Percentiles rank a stretch among this genome's conserved stretches.
phyloP scores from a whole-genome alignment of 2,797 vertebrate genomes.

The Protosalanx chinensis region DNA sequence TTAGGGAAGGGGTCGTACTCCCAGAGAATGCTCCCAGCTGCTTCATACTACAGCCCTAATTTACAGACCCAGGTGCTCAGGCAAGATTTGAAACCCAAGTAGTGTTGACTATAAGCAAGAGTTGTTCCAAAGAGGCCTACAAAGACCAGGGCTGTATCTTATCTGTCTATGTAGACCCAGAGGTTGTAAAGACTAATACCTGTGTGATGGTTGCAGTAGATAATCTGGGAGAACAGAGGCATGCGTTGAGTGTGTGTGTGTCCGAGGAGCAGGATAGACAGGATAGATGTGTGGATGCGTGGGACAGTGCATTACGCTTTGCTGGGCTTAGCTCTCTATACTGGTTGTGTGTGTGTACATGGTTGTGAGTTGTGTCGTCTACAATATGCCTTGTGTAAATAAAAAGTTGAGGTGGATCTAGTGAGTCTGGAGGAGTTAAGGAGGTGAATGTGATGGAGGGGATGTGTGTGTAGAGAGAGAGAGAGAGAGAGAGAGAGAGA shows the following conservation, averaged over 20 bases:
- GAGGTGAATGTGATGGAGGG: too few species aligned
- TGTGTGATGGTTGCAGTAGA: slow-evolving; percentile 16
- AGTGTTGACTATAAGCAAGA: slow-evolving; percentile 47
- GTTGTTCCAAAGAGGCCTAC: slow-evolving; percentile 41
- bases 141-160: slow-evolving; percentile 43
- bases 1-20: slow-evolving; percentile 44
- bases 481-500: too few species aligned
- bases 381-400: too few species aligned
- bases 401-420: too few species aligned
- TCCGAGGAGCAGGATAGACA: slow-evolving; percentile 8
- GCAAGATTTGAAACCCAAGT: slow-evolving; percentile 62
- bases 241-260: not conserved
- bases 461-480: too few species aligned
- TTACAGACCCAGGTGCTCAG: slow-evolving; percentile 67
- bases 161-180: slow-evolving; percentile 32
- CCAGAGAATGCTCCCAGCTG: slow-evolving; percentile 60
- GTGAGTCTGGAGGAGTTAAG: too few species aligned
- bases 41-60: slow-evolving; percentile 51
- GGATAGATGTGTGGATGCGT: too few species aligned
- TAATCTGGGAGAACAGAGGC: slow-evolving; percentile 11
- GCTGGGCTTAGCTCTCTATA: too few species aligned
- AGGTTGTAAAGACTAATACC: slow-evolving; percentile 32
- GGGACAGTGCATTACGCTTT: too few species aligned
- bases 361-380: too few species aligned
- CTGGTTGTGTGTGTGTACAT: too few species aligned